Percentiles rank a stretch among this genome's conserved stretches.
phyloP scores from a whole-genome alignment of 1,140 invertebrate genomes.

The Tetranychus urticae region DNA sequence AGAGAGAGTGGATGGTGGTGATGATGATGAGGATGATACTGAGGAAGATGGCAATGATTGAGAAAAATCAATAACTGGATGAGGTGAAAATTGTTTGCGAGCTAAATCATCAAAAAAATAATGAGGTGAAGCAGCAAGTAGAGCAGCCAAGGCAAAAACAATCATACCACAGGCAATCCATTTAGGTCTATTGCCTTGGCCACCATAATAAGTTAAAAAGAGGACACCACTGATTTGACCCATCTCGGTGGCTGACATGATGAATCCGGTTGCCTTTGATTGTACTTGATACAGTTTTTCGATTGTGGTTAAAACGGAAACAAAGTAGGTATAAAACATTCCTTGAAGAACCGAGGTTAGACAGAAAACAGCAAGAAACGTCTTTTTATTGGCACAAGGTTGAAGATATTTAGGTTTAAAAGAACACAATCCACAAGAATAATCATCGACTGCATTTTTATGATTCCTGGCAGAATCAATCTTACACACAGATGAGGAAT shows the following conservation, averaged over 20 bases:
- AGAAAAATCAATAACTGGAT: not conserved
- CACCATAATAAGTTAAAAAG: slow-evolving; percentile 63
- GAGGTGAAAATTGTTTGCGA: not conserved
- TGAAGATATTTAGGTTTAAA: slow-evolving; percentile 35
- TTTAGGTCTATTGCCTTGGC: slow-evolving; percentile 72
- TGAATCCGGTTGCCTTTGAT: slow-evolving; percentile 72
- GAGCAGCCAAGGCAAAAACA: slow-evolving; percentile 58
- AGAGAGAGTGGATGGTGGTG: not conserved
- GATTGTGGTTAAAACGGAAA: slow-evolving; percentile 84
- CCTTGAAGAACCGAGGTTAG: slow-evolving; percentile 46
- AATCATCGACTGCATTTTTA: not conserved
- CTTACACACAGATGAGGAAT: too few species aligned
- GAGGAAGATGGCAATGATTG: not conserved
- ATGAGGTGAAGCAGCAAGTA: slow-evolving; percentile 47
- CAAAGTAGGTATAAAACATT: slow-evolving; percentile 86
- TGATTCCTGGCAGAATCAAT: too few species aligned
- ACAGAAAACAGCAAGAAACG: slow-evolving; percentile 65
- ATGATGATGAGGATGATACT: not conserved
- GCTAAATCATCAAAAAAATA: slow-evolving; percentile 8
- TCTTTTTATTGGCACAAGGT: slow-evolving; percentile 54
- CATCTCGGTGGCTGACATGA: slow-evolving; percentile 80
- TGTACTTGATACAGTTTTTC: slow-evolving; percentile 89
- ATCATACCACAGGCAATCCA: slow-evolving; percentile 88
- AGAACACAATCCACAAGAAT: slow-evolving; percentile 11
- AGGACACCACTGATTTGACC: slow-evolving; percentile 61